phyloP scores from a whole-genome alignment of 2,888 invertebrate genomes.

The Leistus spinibarbis region DNA sequence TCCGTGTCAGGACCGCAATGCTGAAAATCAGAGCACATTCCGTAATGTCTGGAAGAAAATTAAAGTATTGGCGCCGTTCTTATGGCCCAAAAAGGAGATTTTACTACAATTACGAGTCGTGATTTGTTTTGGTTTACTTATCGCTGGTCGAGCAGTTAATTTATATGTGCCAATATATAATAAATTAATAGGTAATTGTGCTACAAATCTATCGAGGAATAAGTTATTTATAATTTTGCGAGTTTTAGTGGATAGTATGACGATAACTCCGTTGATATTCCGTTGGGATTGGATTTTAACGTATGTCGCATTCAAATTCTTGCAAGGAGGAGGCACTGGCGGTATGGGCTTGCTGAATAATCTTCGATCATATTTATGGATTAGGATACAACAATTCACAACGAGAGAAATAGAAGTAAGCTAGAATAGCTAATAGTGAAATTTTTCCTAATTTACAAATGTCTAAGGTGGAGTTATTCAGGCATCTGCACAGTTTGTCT shows the following conservation, averaged over 20 bases:
- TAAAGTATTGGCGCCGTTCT: slow-evolving; percentile 81
- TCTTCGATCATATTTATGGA: slow-evolving; percentile 91
- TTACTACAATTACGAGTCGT: slow-evolving; percentile 81
- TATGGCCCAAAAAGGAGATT: slow-evolving; percentile 89
- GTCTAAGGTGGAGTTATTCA: slow-evolving; percentile 74
- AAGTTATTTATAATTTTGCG: background rate
- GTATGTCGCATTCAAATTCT: slow-evolving; percentile 87
- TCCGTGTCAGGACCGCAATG: slow-evolving; percentile 52
- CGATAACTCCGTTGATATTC: slow-evolving; percentile 65
- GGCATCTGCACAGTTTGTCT: slow-evolving; percentile 88
- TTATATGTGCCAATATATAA: slow-evolving; percentile 92
- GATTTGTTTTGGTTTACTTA: slow-evolving; percentile 77
- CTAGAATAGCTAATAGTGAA: background rate
- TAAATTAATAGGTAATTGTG: slow-evolving; percentile 81
- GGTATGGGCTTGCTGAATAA: slow-evolving; percentile 94
- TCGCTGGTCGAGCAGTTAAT: slow-evolving; percentile 84
- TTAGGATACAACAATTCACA: slow-evolving; percentile 93
- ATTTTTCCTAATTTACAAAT: background rate
- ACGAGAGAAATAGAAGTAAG: slow-evolving; percentile 85
- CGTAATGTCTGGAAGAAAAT: slow-evolving; percentile 79
- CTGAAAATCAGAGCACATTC: slow-evolving; percentile 76
- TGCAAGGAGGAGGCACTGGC: slow-evolving; percentile 94
- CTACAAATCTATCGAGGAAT: background rate
- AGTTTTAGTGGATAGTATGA: slow-evolving; percentile 80
- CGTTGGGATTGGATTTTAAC: slow-evolving; percentile 90